Evolutionary conservation across 2,888 invertebrate species (phyloP).

Genomic region (Antheraea assamensis): DNA sequence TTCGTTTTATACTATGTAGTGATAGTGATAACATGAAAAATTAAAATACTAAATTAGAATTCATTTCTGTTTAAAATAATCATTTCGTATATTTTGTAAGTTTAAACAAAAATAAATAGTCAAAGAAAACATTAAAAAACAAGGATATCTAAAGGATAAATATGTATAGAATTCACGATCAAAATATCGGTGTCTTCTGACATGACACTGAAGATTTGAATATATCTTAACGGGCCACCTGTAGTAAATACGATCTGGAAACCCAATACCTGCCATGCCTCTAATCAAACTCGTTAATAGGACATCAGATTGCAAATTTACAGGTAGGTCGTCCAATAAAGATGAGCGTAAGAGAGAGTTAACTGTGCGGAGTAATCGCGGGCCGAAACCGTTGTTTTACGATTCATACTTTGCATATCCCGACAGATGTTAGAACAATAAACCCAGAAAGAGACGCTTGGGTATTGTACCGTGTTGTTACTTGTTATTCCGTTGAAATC

Average conservation of each 20-base stretch:
- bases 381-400: slow-evolving; percentile 66
- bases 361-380: slow-evolving; percentile 68
- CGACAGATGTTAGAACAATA: slow-evolving; percentile 74
- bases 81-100: no score
- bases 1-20: no score
- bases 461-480: slow-evolving; percentile 54
- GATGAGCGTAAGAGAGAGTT: slow-evolving; percentile 75
- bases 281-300: slow-evolving; percentile 65
- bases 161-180: slow-evolving; percentile 9
- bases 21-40: background rate
- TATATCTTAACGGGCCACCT: slow-evolving; percentile 5
- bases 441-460: slow-evolving; percentile 62
- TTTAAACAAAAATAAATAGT: background rate
- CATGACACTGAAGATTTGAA: background rate
- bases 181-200: slow-evolving; percentile 7
- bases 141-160: background rate
- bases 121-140: no score
- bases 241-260: slow-evolving; percentile 21
- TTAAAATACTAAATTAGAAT: background rate
- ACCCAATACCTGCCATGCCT: slow-evolving; percentile 46
- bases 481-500: slow-evolving; percentile 58
- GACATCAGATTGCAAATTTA: slow-evolving; percentile 69
- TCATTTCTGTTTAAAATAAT: no score
- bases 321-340: slow-evolving; percentile 73
- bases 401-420: slow-evolving; percentile 74